Conservation (phyloP, 2,113 vertebrate genomes). For the Hystrix brachyura region DNA sequence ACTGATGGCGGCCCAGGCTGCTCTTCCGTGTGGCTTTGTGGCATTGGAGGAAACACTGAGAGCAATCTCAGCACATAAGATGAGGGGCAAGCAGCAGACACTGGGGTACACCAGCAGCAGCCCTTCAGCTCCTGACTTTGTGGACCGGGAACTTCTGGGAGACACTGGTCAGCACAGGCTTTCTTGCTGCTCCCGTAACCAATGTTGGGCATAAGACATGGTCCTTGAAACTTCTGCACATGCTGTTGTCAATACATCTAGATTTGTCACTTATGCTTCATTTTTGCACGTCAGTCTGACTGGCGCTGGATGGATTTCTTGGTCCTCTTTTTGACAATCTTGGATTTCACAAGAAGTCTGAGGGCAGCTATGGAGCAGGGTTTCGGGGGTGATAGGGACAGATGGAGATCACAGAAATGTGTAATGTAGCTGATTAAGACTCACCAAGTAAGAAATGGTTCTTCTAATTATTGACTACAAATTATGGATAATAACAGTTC, state of each 20-base stretch:
- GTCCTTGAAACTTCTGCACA: not conserved
- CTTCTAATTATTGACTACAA: not conserved
- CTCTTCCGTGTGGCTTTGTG: not conserved
- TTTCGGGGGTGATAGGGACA: too few relatives aligned
- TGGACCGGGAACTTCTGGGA: not conserved
- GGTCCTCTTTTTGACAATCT: not conserved
- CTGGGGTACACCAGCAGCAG: too few relatives aligned
- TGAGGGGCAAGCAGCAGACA: too few relatives aligned
- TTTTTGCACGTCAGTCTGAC: not conserved
- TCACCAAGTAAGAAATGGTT: not conserved
- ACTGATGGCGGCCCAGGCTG: not conserved
- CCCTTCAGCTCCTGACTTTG: not conserved
- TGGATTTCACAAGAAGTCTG: not conserved
- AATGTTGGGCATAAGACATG: not conserved
- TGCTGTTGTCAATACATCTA: not conserved
- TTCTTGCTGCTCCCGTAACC: not conserved
- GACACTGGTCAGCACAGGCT: not conserved
- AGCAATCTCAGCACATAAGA: not conserved
- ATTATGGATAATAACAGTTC: not conserved
- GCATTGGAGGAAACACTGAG: not conserved
- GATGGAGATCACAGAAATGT: not conserved
- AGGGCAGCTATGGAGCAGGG: not conserved
- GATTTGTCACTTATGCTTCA: not conserved
- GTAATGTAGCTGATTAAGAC: not conserved
- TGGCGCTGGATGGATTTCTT: not conserved